phyloP scores from a whole-genome alignment of 2,113 vertebrate genomes.

The Barnardius zonarius region DNA sequence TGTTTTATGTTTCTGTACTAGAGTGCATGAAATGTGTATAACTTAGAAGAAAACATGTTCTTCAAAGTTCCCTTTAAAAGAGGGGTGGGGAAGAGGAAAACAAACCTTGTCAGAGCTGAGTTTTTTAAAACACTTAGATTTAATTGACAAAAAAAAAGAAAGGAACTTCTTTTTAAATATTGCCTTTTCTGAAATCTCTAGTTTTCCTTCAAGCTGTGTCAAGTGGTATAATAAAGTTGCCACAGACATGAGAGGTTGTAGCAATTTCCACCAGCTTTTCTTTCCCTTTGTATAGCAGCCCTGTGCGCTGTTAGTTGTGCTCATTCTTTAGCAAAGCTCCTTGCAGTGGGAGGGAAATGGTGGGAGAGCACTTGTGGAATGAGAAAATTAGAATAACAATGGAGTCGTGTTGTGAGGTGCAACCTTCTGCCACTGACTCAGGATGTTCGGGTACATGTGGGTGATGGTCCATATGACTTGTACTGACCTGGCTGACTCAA shows the following conservation, averaged over 20 bases:
- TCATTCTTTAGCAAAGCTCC: slow-evolving; percentile 58
- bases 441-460: neutral
- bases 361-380: slow-evolving; percentile 44
- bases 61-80: neutral
- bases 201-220: slow-evolving; percentile 55
- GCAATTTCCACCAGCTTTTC: slow-evolving; percentile 47
- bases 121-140: slow-evolving; percentile 24
- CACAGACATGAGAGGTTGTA: slow-evolving; percentile 31
- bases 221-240: slow-evolving; percentile 62
- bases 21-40: neutral
- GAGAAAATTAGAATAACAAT: slow-evolving; percentile 60
- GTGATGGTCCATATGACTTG: neutral
- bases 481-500: slow-evolving; percentile 20
- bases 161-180: slow-evolving; percentile 44
- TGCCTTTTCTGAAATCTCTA: slow-evolving; percentile 40
- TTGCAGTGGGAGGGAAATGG: slow-evolving; percentile 54
- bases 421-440: slow-evolving; percentile 53
- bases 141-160: slow-evolving; percentile 8
- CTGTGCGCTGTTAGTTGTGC: slow-evolving; percentile 37
- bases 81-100: neutral
- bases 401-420: slow-evolving; percentile 35
- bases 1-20: neutral
- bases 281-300: slow-evolving; percentile 42
- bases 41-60: neutral
- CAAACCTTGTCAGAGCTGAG: neutral